Evolutionary conservation across 2,797 vertebrate species (phyloP), one percentile per base, ranked within the genome.

Genomic region (Percopsis omiscomaycus): DNA sequence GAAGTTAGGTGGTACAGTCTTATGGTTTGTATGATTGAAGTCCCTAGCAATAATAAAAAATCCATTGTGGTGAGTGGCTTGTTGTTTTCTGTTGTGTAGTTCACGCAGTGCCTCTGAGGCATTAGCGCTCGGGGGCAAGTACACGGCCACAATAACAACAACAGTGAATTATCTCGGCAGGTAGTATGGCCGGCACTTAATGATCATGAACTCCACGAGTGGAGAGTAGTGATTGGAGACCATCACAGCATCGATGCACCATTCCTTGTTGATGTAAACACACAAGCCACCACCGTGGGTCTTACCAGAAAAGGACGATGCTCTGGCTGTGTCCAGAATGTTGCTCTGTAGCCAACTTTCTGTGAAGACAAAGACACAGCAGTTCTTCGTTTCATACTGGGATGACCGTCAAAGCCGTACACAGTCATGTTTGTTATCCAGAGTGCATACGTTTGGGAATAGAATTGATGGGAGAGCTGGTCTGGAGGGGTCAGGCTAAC

Each of bases 401-500:
- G 64, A 8, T 15, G 64, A 46, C 2, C 47, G 22, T 48, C 45
- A 13, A 12, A 72, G 64, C 9, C 29, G 5, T 1, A 75, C 49
- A 37, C 59, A 8, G 29, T 66, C 59, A 63, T 66, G 37, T 63
- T 71, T 67, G 22, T 71, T 71, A 9, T 71, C 51, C 8, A 76
- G 9, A 0, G 59, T 59, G 22, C 32, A 15, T 30, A 55, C 30
- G n/a, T 69, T 71, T 5, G 64, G 28, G 15, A 75, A 48, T 2
- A 60, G n/a, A 2, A 69, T 49, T 11, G 68, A 30, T 3, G 65
- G 59, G 15, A 71, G 58, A 14, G 62, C 49, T 9, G 57, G 69
- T 9, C 50, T 59, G 52, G 52, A 28, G 15, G 59, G 57, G 53
- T 9, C 54, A 48, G 63, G 57, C 37, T 12, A 22, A 22, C 22